Evolutionary conservation across 2,113 vertebrate species (phyloP).

Genomic region (Orthonyx spaldingii): DNA sequence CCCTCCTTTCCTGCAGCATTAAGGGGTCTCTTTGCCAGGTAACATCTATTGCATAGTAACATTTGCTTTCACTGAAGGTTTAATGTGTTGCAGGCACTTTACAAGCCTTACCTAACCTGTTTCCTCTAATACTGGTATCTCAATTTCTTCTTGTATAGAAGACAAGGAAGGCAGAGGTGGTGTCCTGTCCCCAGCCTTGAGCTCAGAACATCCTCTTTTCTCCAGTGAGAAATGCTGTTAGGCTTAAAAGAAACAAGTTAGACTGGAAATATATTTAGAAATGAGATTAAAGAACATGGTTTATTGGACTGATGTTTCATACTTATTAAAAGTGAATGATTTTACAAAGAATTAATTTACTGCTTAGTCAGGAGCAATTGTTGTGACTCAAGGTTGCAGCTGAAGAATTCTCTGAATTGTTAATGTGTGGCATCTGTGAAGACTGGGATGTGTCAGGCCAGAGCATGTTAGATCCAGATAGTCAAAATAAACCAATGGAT

Average conservation of each 20-base stretch:
- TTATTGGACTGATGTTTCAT: background rate
- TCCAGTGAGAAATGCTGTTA: background rate
- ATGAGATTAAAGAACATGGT: background rate
- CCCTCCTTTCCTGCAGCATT: background rate
- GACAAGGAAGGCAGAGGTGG: background rate
- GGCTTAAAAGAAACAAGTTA: background rate
- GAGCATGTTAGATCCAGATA: background rate
- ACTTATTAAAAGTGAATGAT: background rate
- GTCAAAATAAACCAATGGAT: background rate
- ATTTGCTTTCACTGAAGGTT: background rate
- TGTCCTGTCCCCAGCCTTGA: background rate
- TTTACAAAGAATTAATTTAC: background rate
- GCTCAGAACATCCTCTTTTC: background rate
- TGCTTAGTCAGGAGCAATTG: background rate
- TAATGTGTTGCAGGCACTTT: background rate
- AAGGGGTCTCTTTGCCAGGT: background rate
- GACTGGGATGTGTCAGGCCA: background rate
- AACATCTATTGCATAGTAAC: background rate
- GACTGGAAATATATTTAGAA: background rate
- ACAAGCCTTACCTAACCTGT: background rate
- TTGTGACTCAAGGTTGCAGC: background rate
- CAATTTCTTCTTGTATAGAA: background rate
- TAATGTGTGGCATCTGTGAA: background rate
- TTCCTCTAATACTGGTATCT: background rate
- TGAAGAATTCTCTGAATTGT: background rate